Conservation (phyloP, 2,797 vertebrate species). For the Pipistrellus nathusii region DNA sequence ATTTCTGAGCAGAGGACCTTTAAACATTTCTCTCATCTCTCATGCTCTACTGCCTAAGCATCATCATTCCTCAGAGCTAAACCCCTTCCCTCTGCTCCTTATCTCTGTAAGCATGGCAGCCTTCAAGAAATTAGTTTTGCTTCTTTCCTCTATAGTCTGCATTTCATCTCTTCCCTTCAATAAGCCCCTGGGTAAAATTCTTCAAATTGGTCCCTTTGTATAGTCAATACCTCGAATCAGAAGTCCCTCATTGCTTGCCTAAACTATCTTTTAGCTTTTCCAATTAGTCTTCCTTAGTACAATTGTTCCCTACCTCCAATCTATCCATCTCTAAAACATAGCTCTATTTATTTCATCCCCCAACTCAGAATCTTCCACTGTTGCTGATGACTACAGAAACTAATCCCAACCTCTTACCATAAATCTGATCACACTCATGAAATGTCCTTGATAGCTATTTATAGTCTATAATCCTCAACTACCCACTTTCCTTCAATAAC, state of each 20-base stretch:
- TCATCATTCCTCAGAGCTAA: neutral
- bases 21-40: neutral
- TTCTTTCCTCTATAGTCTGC: neutral
- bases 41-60: neutral
- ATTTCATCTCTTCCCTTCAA: neutral
- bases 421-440: neutral
- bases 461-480: neutral
- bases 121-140: neutral
- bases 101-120: neutral
- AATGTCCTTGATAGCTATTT: neutral
- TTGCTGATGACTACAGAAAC: neutral
- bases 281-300: neutral
- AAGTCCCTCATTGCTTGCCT: neutral
- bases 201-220: neutral
- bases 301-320: neutral
- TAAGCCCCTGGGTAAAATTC: neutral
- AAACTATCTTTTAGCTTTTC: constrained; percentile 4
- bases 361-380: neutral
- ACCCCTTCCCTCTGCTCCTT: neutral
- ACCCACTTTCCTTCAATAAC: neutral
- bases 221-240: neutral
- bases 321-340: neutral
- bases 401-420: neutral
- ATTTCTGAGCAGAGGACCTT: neutral
- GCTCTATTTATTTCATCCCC: neutral